Evolutionary conservation across 2,888 invertebrate genomes (phyloP), one percentile per base, ranked within the genome.

Genomic region (Andrena fulva): DNA sequence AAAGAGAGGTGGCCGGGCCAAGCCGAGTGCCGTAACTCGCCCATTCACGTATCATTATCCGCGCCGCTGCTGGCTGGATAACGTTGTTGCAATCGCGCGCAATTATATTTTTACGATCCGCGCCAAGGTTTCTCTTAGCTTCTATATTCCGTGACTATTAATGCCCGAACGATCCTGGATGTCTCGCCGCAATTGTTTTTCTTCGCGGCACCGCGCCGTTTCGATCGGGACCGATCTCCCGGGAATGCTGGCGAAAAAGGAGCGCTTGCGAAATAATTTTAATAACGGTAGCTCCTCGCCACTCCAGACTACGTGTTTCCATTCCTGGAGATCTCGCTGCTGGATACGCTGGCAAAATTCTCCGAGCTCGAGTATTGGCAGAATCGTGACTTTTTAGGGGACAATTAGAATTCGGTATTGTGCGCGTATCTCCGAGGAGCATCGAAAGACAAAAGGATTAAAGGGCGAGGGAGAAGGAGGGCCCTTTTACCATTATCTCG

Each of bases 21-120:
- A 86, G 82, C 73, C 87, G 60, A 73, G 88, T 84, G 91, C 87
- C 87, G 85, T 89, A 91, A 90, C 85, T 85, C 86, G 79, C 62
- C 86, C 90, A 88, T 90, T 90, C 91, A 88, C 92, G 92, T 93
- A 92, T 93, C 91, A 93, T 93, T 93, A 93, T 91, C 90, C 90
- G 86, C 86, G 78, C 62, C 81, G 77, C 84, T 90, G 77, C 84
- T 90, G 89, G 89, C 90, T 85, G 91, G 92, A 93, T 93, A 92
- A 92, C 90, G 91, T 89, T 92, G 93, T 89, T 90, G 93, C 93
- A 93, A 93, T 93, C 87, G 16, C 89, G 84, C 81, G 90, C 91
- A 91, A 92, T 92, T 92, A 92, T 83, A 88, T 92, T 92, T 92
- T 92, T 92, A 92, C 91, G 92, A 92, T 91, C 85, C 64, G 16